Evolutionary conservation across 2,113 vertebrate genomes (phyloP), one percentile per base, ranked within the genome.

Genomic region (Hippolais icterina): DNA sequence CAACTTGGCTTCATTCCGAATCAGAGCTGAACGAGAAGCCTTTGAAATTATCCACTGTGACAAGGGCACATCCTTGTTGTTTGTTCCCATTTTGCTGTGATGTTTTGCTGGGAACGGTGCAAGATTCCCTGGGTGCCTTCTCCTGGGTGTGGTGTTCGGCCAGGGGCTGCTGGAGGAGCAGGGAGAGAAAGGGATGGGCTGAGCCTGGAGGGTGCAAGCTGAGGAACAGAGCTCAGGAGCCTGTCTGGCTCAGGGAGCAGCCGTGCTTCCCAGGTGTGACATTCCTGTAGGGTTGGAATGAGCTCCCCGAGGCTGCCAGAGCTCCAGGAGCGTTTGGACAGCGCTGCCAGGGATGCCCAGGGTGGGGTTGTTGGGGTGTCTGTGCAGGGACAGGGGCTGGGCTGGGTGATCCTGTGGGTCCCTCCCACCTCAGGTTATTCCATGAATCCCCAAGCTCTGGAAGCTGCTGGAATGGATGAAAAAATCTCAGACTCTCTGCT

Each of bases 201-300:
- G 14, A 95, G 29, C 6, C 29, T 46, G 60, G 33, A 47, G 35
- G 28, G 22, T 54, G 42, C 12, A 46, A 5, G 10, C 14, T 1
- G 1, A 53, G 52, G 54, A 50, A 1, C 61, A 68, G 71, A 68
- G 53, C 44, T 31, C 41, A 29, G 54, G 20, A 87, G 75, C 25
- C 54, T 21, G 27, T 4, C 57, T 23, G 17, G 77, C 11, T 42
- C 23, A 33, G 49, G 78, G 44, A 66, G 28, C 56, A 71, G 71
- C 22, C 0, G 0, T 24, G 52, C 25, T 41, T 9, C 76, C n/a
- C 63, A 6, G 22, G 6, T 3, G 24, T 15, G 60, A n/a, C 1
- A 5, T 70, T 57, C n/a, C 61, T 46, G 7, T 3, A 5, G 72
- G n/a, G 17, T 5, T 46, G 52, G n/a, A n/a, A 41, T 44, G 68